Percentiles rank a stretch among this genome's conserved stretches.
Conservation (phyloP, 2,113 vertebrate genomes). For the Megatriorchis doriae region DNA sequence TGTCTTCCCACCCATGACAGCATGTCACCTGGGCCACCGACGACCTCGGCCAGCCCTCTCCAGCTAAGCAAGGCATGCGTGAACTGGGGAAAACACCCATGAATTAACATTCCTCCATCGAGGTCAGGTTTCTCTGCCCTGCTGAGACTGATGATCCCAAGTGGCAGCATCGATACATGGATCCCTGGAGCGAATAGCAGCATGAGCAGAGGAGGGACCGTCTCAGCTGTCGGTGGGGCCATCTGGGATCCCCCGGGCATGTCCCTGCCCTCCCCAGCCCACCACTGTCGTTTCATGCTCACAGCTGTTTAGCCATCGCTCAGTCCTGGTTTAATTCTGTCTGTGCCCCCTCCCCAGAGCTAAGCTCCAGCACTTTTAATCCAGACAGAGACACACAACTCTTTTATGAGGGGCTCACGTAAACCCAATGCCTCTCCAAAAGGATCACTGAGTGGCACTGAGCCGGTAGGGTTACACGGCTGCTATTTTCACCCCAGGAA, state of each 20-base stretch:
- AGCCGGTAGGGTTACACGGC: neutral
- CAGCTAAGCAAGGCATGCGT: accelerated
- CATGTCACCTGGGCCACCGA: neutral
- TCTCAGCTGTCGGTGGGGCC: slow-evolving; percentile 71
- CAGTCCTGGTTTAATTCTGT: neutral
- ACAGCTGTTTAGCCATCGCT: slow-evolving; percentile 46
- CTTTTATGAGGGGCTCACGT: slow-evolving; percentile 2
- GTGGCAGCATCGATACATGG: neutral
- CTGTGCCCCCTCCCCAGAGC: neutral
- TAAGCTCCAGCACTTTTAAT: slow-evolving; percentile 51
- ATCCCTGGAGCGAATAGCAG: neutral
- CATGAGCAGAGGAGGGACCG: neutral
- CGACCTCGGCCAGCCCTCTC: neutral
- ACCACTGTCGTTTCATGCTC: neutral
- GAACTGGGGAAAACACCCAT: neutral
- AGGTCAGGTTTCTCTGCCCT: slow-evolving; percentile 27
- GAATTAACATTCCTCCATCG: neutral
- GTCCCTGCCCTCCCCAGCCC: neutral
- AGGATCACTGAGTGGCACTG: neutral
- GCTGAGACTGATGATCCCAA: slow-evolving; percentile 67
- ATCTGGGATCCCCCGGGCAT: slow-evolving; percentile 57
- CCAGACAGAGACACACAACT: slow-evolving; percentile 23
- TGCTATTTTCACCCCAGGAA: neutral
- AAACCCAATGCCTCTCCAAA: neutral
- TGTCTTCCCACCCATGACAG: neutral